Conservation (phyloP, 2,888 invertebrate species). For the Lypha dubia region DNA sequence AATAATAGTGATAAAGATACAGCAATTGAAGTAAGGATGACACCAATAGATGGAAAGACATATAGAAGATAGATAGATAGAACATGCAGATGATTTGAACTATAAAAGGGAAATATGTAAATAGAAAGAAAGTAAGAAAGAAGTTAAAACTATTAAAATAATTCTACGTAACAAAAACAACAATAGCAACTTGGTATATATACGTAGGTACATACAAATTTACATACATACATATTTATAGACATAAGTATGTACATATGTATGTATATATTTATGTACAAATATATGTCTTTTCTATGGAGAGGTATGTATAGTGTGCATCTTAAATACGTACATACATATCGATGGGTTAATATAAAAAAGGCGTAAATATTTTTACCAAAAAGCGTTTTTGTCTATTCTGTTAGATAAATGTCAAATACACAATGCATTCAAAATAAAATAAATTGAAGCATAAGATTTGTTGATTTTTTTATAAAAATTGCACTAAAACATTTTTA, state of each 20-base stretch:
- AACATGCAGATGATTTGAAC: constrained; percentile 3
- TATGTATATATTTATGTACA: too few species aligned
- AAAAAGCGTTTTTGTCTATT: too few species aligned
- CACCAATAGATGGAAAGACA: constrained; percentile 36
- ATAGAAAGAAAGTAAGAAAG: constrained; percentile 23
- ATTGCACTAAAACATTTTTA: too few species aligned
- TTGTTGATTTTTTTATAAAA: too few species aligned
- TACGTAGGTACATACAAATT: not conserved
- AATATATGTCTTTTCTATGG: too few species aligned
- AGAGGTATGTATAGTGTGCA: too few species aligned
- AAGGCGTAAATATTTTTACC: too few species aligned
- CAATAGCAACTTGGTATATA: not conserved
- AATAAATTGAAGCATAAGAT: too few species aligned
- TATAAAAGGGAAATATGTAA: constrained; percentile 1
- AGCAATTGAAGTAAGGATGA: constrained; percentile 54
- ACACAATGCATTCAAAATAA: too few species aligned
- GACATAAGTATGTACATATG: constrained; percentile 2
- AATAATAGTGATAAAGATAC: constrained; percentile 22
- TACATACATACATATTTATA: not conserved
- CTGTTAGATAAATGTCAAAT: too few species aligned
- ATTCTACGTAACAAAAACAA: constrained; percentile 9
- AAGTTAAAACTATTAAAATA: constrained; percentile 10
- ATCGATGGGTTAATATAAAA: too few species aligned
- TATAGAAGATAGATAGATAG: not conserved
- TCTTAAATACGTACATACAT: too few species aligned